phyloP scores from a whole-genome alignment of 2,113 vertebrate genomes.

The Fukomys damarensis region DNA sequence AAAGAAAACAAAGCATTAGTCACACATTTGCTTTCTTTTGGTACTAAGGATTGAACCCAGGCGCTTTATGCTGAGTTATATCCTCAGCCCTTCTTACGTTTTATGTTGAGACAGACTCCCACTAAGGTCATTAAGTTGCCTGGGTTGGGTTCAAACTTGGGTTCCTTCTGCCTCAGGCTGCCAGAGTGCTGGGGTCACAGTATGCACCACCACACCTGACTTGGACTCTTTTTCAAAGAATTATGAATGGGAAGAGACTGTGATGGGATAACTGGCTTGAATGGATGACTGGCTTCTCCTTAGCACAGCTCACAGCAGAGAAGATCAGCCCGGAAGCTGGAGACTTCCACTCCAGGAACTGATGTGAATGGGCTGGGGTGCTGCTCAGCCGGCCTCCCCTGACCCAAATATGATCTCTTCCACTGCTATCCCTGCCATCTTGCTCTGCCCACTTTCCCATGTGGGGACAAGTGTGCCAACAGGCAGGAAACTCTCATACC shows the following conservation, averaged over 20 bases:
- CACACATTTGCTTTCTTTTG: background rate
- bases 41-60: background rate
- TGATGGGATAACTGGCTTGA: background rate
- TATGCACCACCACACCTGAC: background rate
- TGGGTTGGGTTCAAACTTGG: background rate
- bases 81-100: background rate
- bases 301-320: background rate
- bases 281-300: fast-evolving
- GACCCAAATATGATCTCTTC: too few species aligned
- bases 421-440: background rate
- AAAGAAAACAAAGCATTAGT: slow-evolving; percentile 28
- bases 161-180: background rate
- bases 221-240: background rate
- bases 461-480: background rate
- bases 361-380: background rate
- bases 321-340: background rate
- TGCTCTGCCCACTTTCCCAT: background rate
- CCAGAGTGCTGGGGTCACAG: background rate
- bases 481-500: background rate
- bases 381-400: background rate
- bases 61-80: background rate
- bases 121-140: background rate
- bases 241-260: background rate
- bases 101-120: background rate
- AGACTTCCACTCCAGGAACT: background rate